A percentile compares a stretch with the other conserved stretches of the same genome.
Conservation (phyloP, 2,888 invertebrate genomes). For the Junonia oenone region DNA sequence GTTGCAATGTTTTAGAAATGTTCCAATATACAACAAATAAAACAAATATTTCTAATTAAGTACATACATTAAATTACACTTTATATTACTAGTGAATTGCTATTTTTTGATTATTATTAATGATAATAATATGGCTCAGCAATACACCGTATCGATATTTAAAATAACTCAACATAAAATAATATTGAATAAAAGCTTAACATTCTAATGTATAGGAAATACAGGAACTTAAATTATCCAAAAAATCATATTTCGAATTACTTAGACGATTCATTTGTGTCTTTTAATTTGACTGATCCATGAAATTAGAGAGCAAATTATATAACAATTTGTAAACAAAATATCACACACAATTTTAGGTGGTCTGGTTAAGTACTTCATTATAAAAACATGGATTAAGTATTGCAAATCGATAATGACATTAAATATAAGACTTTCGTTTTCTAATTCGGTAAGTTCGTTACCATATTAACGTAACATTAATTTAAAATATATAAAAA, state of each 20-base stretch:
- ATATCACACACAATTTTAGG: slow-evolving; percentile 70
- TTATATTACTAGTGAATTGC: slow-evolving; percentile 45
- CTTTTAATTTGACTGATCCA: slow-evolving; percentile 29
- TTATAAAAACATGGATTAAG: slow-evolving; percentile 40
- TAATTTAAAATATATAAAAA: slow-evolving; percentile 14
- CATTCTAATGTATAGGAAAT: slow-evolving; percentile 30
- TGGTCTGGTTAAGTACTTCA: slow-evolving; percentile 70
- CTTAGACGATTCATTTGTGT: slow-evolving; percentile 20
- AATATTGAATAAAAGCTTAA: slow-evolving; percentile 22
- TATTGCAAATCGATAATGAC: slow-evolving; percentile 57
- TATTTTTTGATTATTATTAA: slow-evolving; percentile 40
- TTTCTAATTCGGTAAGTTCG: slow-evolving; percentile 2
- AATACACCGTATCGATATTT: slow-evolving; percentile 35
- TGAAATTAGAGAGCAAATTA: slow-evolving; percentile 61
- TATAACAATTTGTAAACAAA: slow-evolving; percentile 51
- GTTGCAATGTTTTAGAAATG: slow-evolving; percentile 62
- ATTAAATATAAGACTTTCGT: slow-evolving; percentile 32
- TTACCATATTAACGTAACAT: slow-evolving; percentile 28
- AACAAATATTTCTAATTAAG: slow-evolving; percentile 76
- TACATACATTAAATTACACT: slow-evolving; percentile 59
- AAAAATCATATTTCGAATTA: slow-evolving; percentile 25
- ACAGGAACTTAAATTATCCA: slow-evolving; percentile 38
- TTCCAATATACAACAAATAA: slow-evolving; percentile 67
- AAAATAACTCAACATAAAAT: slow-evolving; percentile 19
- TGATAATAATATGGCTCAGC: slow-evolving; percentile 64